Evolutionary conservation across 92 coral and sea anemone genomes (phyloP).

Genomic region (Siderastrea siderea): DNA sequence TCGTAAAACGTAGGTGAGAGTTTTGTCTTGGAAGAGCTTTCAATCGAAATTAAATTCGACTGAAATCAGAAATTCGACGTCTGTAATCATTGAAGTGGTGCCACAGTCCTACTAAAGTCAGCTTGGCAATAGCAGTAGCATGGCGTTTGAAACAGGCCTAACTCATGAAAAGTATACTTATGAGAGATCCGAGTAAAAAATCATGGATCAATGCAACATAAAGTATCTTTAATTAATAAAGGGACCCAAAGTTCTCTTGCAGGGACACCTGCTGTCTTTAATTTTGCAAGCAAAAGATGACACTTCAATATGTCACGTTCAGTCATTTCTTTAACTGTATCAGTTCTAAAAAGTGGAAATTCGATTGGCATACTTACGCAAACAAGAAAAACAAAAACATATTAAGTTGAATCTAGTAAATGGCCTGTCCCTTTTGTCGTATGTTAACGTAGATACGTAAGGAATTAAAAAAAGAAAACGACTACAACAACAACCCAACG

Average conservation of each 20-base stretch:
- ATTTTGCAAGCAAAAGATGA: background rate
- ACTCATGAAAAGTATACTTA: background rate
- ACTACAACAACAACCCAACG: background rate
- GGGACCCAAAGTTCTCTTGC: background rate
- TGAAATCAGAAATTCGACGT: no score
- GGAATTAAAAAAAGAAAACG: background rate
- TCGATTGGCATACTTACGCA: background rate
- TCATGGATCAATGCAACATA: background rate
- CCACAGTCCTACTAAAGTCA: no score
- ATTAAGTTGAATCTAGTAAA: no score
- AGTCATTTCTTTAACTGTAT: background rate
- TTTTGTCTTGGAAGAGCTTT: no score
- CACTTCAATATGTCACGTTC: background rate
- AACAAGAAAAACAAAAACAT: no score
- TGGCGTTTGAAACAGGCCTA: no score
- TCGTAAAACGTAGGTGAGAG: background rate
- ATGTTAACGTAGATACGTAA: no score
- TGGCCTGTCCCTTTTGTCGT: no score
- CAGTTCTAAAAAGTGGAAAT: background rate
- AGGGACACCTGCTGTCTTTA: background rate
- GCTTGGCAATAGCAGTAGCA: no score
- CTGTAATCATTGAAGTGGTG: no score
- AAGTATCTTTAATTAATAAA: background rate
- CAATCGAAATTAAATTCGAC: no score
- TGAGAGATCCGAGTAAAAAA: background rate